Evolutionary conservation across 2,888 invertebrate species (phyloP), one percentile per base, ranked within the genome.

Genomic region (Plagiodera versicolora): DNA sequence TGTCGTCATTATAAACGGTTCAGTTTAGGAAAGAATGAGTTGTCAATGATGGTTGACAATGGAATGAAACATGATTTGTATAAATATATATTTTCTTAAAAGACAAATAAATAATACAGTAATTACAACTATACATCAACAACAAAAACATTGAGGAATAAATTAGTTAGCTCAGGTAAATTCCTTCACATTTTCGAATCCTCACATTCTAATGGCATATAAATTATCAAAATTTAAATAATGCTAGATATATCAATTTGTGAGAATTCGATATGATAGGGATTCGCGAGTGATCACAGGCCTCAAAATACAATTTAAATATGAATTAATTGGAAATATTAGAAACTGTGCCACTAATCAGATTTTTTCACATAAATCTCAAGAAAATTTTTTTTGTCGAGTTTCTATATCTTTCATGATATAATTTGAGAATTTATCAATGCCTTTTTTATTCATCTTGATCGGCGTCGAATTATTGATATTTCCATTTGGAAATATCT

Each of bases 141-240:
- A 68, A 67, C 64, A 68, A 67, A 61, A 66, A 17, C 16, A 19
- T 24, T 53, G 30, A 44, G 8, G 18, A 44, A 44, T 53, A 39
- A 64, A 61, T 63, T 35, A 61, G 61, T 58, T 63, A 14, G 50
- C 51, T 69, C 68, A 71, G 68, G 69, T 74, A 72, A 67, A 68
- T 69, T 72, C 70, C 70, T 73, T 74, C 73, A 75, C 74, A 74
- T 61, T 60, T 46, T 47, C 20, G 18, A 51, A 49, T 35, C 46
- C 39, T 61, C 61, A 61, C 58, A 49, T 30, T 44, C 35, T 18
- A 18, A 58, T 61, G 58, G 57, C 61, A 32, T 56, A 19, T 35
- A 39, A 10, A 3, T 39, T 39, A 14, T 39, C 32, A 32, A 11
- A 32, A 28, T 9, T 28, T 6, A 28, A 32, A 14, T 39, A 14